Conservation (phyloP, 2,797 vertebrate species). For the Hydrolagus colliei region DNA sequence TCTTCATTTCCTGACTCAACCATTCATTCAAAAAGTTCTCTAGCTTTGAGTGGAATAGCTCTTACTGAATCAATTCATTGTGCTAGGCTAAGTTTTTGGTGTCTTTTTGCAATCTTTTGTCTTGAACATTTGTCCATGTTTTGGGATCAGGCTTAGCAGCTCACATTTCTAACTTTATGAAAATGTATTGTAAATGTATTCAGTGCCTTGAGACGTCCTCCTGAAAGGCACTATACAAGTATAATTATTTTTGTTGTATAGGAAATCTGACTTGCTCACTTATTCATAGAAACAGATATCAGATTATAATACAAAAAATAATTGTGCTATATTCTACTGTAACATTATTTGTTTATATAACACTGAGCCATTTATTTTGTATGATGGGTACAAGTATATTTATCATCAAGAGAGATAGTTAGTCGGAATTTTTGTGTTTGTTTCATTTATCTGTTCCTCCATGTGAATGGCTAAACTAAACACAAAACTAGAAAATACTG, state of each 20-base stretch:
- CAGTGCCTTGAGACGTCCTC: no score
- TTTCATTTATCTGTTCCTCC: neutral
- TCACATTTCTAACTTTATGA: neutral
- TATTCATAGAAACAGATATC: neutral
- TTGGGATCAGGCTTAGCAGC: neutral
- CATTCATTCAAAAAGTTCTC: neutral
- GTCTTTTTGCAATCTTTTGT: neutral
- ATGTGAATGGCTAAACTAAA: neutral
- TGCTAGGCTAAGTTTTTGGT: neutral
- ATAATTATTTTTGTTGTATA: neutral
- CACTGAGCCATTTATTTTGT: no score
- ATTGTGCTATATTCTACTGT: neutral
- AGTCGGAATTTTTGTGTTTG: neutral
- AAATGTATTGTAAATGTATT: no score
- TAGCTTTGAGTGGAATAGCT: neutral
- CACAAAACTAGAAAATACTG: neutral
- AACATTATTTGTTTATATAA: neutral
- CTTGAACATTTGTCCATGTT: neutral
- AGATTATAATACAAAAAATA: neutral
- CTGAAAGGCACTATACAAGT: no score
- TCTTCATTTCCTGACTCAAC: neutral
- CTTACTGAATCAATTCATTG: neutral
- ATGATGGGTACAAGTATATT: neutral
- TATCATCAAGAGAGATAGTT: neutral
- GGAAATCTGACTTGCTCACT: no score